Evolutionary conservation across 2,888 invertebrate species (phyloP).

Genomic region (Vanessa cardui): DNA sequence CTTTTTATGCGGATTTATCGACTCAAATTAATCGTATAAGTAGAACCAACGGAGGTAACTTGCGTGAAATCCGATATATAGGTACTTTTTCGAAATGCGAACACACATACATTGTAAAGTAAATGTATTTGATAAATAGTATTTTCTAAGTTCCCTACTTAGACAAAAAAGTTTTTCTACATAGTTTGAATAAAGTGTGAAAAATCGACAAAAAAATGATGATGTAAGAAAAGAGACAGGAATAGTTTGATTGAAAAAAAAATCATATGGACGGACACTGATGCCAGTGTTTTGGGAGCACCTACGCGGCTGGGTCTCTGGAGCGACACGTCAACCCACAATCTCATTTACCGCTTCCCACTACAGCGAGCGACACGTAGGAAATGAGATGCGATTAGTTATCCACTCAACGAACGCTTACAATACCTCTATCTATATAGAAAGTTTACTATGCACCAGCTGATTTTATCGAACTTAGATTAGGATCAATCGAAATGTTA

Average conservation of each 20-base stretch:
- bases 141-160: background rate
- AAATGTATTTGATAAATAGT: background rate
- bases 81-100: constrained; percentile 57
- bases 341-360: constrained; percentile 70
- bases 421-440: constrained; percentile 19
- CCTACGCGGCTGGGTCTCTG: constrained; percentile 59
- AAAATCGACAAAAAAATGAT: no score
- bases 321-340: constrained; percentile 67
- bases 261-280: background rate
- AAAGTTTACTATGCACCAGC: constrained; percentile 1
- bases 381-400: constrained; percentile 75
- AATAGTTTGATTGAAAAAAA: background rate
- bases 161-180: background rate
- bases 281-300: constrained; percentile 42
- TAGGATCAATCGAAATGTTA: constrained; percentile 1
- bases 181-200: background rate
- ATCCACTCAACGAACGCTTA: constrained; percentile 52
- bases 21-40: constrained; percentile 82
- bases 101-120: constrained; percentile 34
- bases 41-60: constrained; percentile 72
- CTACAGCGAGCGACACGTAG: constrained; percentile 67
- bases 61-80: constrained; percentile 78
- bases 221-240: background rate
- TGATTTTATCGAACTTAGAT: background rate
- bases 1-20: constrained; percentile 82